Base-by-base conservation (phyloP, 1,140 invertebrate species). In the Physella acuta region DNA sequence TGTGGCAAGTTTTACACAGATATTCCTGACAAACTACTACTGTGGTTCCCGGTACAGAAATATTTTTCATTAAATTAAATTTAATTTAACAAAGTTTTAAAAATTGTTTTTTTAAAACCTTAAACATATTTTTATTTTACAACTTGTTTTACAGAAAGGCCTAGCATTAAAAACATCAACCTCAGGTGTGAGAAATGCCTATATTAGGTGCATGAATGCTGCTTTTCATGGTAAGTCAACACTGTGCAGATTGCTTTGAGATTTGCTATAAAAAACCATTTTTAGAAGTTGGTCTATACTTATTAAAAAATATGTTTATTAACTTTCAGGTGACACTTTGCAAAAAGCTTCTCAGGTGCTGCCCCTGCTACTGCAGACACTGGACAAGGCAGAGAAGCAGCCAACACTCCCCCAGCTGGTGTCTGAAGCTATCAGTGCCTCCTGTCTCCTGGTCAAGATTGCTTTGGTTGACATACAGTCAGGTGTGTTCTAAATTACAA, bases 381-480 rank as follows among this genome's bases (percentile, higher is more conserved):
- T 93, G 36, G 91, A 92, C 75, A 92, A 90, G 78, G 91, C 91
- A 30, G 82, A 86, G 26, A 86, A 88, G 66, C 91, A 92, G 78
- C 88, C 90, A 1, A 85, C 85, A 26, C 81, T 89, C 82, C 75
- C 85, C 31, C 80, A 88, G 55, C 84, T 91, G 11, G 89, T 94
- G 0, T 90, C 89, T 17, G 94, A 97, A 86, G 93, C 91, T 28
- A 85, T 95, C 0, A 88, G 90, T 72, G 92, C 93, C 31, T 87
- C 90, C 64, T 89, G 90, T 79, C 84, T 94, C 20, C 81, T 96
- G 51, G 83, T 93, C 17, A 90, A 90, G 80, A 78, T 93, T 20
- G 82, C 88, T 16, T 73, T 85, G 37, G 82, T 86, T 33, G 88
- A 89, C 74, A 80, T 83, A 52, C 75, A 82, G 71, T 72, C 78